Percentiles rank a stretch among this genome's conserved stretches.
phyloP scores from a whole-genome alignment of 2,888 invertebrate genomes.

The Elegia similella region DNA sequence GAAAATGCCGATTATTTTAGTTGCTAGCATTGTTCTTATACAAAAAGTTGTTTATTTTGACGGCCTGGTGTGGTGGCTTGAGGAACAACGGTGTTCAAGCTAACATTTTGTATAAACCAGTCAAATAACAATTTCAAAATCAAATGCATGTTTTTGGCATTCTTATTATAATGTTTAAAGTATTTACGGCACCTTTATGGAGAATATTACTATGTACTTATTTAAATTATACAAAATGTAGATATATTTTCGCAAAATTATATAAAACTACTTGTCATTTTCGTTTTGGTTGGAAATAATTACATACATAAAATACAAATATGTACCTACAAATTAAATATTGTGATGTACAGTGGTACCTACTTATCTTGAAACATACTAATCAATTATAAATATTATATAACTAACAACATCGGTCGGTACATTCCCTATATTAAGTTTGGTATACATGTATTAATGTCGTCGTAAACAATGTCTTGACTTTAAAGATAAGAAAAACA shows the following conservation, averaged over 20 bases:
- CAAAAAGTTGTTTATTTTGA: too few relatives aligned
- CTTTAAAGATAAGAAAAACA: too few relatives aligned
- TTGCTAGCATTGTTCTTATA: too few relatives aligned
- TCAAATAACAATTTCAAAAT: too few relatives aligned
- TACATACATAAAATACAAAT: slow-evolving; percentile 1
- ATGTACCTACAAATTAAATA: not conserved
- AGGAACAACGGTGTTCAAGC: too few relatives aligned
- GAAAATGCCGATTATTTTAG: too few relatives aligned
- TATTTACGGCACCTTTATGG: slow-evolving; percentile 10
- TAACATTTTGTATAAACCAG: too few relatives aligned
- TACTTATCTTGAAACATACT: not conserved
- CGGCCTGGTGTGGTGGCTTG: too few relatives aligned
- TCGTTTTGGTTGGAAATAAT: not conserved
- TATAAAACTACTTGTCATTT: not conserved
- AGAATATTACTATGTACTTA: slow-evolving; percentile 2
- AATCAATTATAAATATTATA: not conserved
- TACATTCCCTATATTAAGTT: not conserved
- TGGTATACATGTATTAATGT: not conserved
- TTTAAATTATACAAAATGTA: not conserved
- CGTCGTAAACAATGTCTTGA: not conserved
- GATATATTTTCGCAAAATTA: not conserved
- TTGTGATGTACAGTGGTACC: not conserved
- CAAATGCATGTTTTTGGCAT: not conserved
- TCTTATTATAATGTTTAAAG: too few relatives aligned
- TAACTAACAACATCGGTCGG: not conserved